Evolutionary conservation across 2,888 invertebrate genomes (phyloP).

Genomic region (Agrotis exclamationis): DNA sequence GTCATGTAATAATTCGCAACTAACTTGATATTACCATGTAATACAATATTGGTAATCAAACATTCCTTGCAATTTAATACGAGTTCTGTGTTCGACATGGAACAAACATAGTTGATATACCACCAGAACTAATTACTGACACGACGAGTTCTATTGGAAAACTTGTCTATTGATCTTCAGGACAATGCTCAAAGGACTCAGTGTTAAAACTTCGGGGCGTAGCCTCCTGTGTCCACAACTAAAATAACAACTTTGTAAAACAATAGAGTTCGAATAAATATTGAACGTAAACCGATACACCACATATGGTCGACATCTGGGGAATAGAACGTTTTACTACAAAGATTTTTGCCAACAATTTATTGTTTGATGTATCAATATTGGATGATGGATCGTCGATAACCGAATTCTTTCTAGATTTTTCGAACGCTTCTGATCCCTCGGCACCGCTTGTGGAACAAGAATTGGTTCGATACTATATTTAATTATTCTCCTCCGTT

Average conservation of each 20-base stretch:
- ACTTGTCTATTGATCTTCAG: slow-evolving; percentile 32
- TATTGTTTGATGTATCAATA: slow-evolving; percentile 53
- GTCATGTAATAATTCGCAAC: not conserved
- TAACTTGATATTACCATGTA: not conserved
- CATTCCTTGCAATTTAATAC: slow-evolving; percentile 14
- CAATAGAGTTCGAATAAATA: slow-evolving; percentile 52
- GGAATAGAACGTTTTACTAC: slow-evolving; percentile 37
- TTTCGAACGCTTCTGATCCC: slow-evolving; percentile 24
- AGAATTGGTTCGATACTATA: not conserved
- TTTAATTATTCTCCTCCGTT: slow-evolving; percentile 10
- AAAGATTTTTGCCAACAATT: slow-evolving; percentile 43
- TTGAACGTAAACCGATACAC: slow-evolving; percentile 39
- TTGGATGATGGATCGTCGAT: slow-evolving; percentile 41
- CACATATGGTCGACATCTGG: slow-evolving; percentile 62
- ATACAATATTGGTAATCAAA: slow-evolving; percentile 21
- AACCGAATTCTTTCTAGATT: slow-evolving; percentile 32
- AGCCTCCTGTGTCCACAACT: slow-evolving; percentile 35
- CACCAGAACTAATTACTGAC: slow-evolving; percentile 38
- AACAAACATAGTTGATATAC: slow-evolving; percentile 21
- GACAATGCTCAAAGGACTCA: slow-evolving; percentile 35
- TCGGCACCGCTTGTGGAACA: slow-evolving; percentile 20
- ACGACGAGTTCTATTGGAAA: slow-evolving; percentile 26
- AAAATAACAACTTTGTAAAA: slow-evolving; percentile 46
- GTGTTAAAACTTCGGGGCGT: slow-evolving; percentile 5
- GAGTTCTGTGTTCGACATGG: slow-evolving; percentile 6